Evolutionary conservation across 1,140 invertebrate species (phyloP), one percentile per base, ranked within the genome.

Genomic region (Apis cerana): DNA sequence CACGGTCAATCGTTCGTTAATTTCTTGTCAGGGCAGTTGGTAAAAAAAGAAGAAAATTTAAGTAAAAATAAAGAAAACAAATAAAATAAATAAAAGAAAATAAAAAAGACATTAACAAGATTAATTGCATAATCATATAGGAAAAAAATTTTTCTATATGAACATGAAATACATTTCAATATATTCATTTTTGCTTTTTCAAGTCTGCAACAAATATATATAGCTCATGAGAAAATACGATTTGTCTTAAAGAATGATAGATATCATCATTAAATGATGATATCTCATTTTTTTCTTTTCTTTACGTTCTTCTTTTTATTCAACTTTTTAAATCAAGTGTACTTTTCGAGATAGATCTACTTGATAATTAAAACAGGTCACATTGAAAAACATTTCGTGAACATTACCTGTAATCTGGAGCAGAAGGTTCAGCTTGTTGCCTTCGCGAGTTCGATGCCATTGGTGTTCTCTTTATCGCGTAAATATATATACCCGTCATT

Each of bases 401-500:
- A 74, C 12, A 17, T 86, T 91, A 94, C 93, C 93, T 94, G 80
- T 94, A 93, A 90, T 93, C 92, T 52, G 92, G 91, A 50, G 86
- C 90, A 43, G 93, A 91, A 7, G 90, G 90, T 64, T 93, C 92
- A 43, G 89, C 76, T 43, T 93, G 91, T 65, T 93, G 93, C 61
- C 93, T 90, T n/a, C 91, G 90, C 8, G 92, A 90, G 78, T 87
- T 91, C 23, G 93, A 89, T 23, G 93, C 92, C 83, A 95, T 94
- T 19, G 95, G 95, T 58, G 95, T 95, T 84, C 94, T 94, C 90
- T 96, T 96, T 83, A 96, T 94, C n/a, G 95, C 95, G 92, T 97
- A 98, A 72, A 97, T 95, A 77, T 97, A 96, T 78, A 97, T 96
- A 27, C 97, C 97, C 19, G 95, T 95, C 94, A 97, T 96, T 59